Evolutionary conservation across 2,797 vertebrate species (phyloP), one percentile per base, ranked within the genome.

Genomic region (Centropyge bicolor): DNA sequence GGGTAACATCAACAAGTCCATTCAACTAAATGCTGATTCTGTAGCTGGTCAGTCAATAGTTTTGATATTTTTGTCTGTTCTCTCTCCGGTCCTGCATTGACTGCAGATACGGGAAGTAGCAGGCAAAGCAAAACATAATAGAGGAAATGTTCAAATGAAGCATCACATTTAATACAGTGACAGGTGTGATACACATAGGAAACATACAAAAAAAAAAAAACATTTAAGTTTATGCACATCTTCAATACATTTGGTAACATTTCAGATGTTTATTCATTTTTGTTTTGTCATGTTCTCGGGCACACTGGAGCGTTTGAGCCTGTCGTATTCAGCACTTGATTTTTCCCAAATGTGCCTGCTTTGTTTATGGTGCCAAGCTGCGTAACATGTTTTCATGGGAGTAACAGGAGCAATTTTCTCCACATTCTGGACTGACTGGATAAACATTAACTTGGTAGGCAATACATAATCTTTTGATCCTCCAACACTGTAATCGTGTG

Each of bases 381-480:
- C 31, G 61, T 54, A 60, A 51, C 55, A 46, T 64, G 57, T 63
- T 55, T 81, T 79, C 60, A 56, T 63, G 31, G 43, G 45, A 56
- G 41, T 36, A 67, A 71, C 36, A 49, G 56, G 35, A 68, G 46
- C 48, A 68, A 66, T 81, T 84, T 63, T 54, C 35, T 43, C 70
- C 70, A 41, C 61, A 83, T 82, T 70, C 36, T 27, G 70, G 3
- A 16, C 45, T 81, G 76, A 88, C 76, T 83, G 78, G 77, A 87
- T 86, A 62, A 85, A 88, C 78, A 78, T 77, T 83, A 66, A 81
- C 73, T 83, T 63, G 40, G 57, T 20, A 45, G 40, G 55, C 24
- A 78, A 60, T 66, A 43, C 64, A 69, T 71, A 62, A 76, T 84
- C 72, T 77, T 78, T 81, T 82, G 56, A 78, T 83, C 43, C 49